Percentiles rank a stretch among this genome's conserved stretches.
phyloP scores from a whole-genome alignment of 2,113 vertebrate genomes.

The Eretmochelys imbricata region DNA sequence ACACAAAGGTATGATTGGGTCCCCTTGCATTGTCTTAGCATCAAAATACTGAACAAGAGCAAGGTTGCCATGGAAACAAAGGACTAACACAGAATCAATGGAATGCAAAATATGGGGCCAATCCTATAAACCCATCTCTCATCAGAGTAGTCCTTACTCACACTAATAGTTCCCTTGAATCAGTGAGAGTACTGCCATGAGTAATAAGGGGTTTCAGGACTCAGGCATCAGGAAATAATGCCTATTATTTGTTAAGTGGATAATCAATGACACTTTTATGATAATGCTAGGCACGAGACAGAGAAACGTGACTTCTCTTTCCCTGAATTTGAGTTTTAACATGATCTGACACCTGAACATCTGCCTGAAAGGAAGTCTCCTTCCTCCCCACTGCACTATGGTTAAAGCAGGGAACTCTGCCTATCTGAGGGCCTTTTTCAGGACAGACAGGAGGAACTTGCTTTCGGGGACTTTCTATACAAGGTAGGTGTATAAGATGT shows the following conservation, averaged over 20 bases:
- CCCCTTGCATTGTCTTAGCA: slow-evolving; percentile 31
- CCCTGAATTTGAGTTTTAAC: neutral
- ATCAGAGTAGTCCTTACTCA: accelerated
- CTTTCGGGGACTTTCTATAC: accelerated
- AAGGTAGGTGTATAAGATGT: neutral
- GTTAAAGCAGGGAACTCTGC: neutral
- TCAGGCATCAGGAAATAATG: accelerated
- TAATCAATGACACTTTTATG: accelerated
- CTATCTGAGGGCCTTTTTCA: neutral
- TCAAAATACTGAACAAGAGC: neutral
- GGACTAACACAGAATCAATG: neutral
- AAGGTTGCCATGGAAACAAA: slow-evolving; percentile 45
- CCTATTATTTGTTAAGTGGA: accelerated
- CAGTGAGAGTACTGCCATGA: accelerated
- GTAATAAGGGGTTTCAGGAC: neutral
- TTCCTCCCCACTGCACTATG: neutral
- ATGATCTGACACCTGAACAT: neutral
- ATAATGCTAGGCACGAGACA: accelerated
- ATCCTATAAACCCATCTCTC: neutral
- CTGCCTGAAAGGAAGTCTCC: neutral
- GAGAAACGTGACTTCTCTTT: neutral
- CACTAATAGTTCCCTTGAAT: accelerated
- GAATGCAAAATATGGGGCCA: neutral
- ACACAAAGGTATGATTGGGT: neutral
- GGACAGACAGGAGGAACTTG: accelerated